These are phyloP conservation scores for Acanthacorydalis orientalis DNA, from an alignment of 2,888 invertebrate genomes.

Conservation along the genomic window DNA sequence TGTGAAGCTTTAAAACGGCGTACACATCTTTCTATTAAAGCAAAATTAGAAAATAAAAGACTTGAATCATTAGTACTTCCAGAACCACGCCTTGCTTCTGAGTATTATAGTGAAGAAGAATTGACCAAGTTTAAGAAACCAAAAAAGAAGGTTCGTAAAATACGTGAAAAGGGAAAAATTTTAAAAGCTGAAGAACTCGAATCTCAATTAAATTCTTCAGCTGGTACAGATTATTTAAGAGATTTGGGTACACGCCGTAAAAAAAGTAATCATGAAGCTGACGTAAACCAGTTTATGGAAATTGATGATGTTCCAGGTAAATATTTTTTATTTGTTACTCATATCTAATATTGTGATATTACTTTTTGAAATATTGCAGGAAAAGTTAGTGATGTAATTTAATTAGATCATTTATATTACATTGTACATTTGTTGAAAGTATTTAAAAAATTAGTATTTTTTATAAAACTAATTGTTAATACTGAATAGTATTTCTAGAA, in stretches of 20 bases:
- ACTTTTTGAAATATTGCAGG: constrained; percentile 2
- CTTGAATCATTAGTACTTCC: constrained; percentile 58
- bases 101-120: constrained; percentile 78
- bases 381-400: background rate
- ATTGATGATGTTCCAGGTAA: constrained; percentile 48
- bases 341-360: constrained; percentile 3
- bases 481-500: no score
- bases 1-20: constrained; percentile 34
- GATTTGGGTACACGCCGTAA: constrained; percentile 20
- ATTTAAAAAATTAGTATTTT: no score
- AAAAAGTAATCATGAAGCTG: constrained; percentile 11
- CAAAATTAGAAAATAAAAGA: constrained; percentile 44
- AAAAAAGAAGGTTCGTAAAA: constrained; percentile 58
- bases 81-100: constrained; percentile 57
- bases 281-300: constrained; percentile 23
- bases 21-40: constrained; percentile 31
- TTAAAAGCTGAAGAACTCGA: constrained; percentile 59
- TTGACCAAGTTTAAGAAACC: constrained; percentile 79
- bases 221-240: background rate
- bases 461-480: no score
- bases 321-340: constrained; percentile 9
- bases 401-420: no score
- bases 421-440: no score
- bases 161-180: constrained; percentile 39
- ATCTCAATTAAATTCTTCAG: constrained; percentile 17